Percentiles rank a stretch among this genome's conserved stretches.
phyloP scores from a whole-genome alignment of 2,888 invertebrate species.

The Acleris literana region DNA sequence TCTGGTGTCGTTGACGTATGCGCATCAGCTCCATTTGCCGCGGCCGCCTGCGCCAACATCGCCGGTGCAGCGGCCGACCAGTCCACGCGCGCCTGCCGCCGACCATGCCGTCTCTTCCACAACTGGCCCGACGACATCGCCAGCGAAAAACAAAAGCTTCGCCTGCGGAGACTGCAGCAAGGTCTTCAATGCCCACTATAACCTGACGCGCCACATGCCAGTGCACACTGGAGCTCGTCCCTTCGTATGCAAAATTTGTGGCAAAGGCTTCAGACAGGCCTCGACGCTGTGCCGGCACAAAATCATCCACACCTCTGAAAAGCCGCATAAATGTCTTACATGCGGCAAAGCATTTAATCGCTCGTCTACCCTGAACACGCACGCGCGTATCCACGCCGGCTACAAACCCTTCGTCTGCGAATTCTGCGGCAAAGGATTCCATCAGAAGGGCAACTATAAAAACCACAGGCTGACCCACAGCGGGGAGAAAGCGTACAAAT shows the following conservation, averaged over 20 bases:
- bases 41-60: constrained; percentile 67
- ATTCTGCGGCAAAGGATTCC: constrained; percentile 98
- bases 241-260: constrained; percentile 98
- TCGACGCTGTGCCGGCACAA: constrained; percentile 97
- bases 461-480: constrained; percentile 98
- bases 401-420: constrained; percentile 97
- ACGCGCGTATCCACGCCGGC: constrained; percentile 95
- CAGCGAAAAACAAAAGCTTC: constrained; percentile 93
- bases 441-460: constrained; percentile 99
- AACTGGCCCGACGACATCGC: constrained; percentile 71
- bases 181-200: constrained; percentile 99
- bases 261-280: constrained; percentile 97
- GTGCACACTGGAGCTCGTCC: constrained; percentile 98
- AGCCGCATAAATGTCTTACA: constrained; percentile 96
- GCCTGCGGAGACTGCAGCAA: constrained; percentile 98
- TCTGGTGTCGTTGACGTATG: constrained; percentile 72
- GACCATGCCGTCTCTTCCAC: constrained; percentile 77
- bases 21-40: constrained; percentile 73
- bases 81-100: constrained; percentile 69
- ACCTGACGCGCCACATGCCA: constrained; percentile 99
- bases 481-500: constrained; percentile 98
- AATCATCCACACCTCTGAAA: constrained; percentile 97
- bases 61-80: constrained; percentile 67
- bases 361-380: constrained; percentile 96
- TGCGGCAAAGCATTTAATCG: constrained; percentile 98